These are phyloP conservation scores for Acipenser ruthenus DNA, from an alignment of 2,797 vertebrate species.

Conservation along the genomic window DNA sequence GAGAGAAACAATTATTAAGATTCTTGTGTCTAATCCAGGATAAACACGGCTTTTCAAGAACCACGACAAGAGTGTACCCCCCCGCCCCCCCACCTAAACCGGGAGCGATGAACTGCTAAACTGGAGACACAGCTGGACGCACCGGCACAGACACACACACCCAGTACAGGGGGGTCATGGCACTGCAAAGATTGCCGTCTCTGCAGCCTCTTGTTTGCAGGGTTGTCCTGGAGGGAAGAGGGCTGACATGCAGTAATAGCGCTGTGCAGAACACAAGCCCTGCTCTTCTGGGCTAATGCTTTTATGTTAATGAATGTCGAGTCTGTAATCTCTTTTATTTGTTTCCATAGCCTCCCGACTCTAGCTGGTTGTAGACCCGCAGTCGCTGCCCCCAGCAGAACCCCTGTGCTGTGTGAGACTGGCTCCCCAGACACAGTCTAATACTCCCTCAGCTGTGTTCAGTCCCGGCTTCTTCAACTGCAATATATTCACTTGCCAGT, in stretches of 20 bases:
- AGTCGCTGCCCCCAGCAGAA: too few relatives aligned
- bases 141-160: slow-evolving; percentile 35
- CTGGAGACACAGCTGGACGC: slow-evolving; percentile 54
- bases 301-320: slow-evolving; percentile 60
- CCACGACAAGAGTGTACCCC: slow-evolving; percentile 54
- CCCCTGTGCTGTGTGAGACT: too few relatives aligned
- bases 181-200: slow-evolving; percentile 30
- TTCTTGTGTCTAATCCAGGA: slow-evolving; percentile 81
- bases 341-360: slow-evolving; percentile 54
- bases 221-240: slow-evolving; percentile 26
- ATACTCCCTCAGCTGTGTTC: too few relatives aligned
- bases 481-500: too few relatives aligned
- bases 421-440: too few relatives aligned
- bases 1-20: slow-evolving; percentile 82
- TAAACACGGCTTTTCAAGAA: slow-evolving; percentile 81
- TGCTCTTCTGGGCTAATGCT: slow-evolving; percentile 55
- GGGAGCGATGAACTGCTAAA: slow-evolving; percentile 67
- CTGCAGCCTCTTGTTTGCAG: slow-evolving; percentile 40
- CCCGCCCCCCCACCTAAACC: slow-evolving; percentile 42
- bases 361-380: too few relatives aligned
- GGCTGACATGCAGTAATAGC: slow-evolving; percentile 25
- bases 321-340: slow-evolving; percentile 63
- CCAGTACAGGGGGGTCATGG: slow-evolving; percentile 36
- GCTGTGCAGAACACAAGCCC: slow-evolving; percentile 41
- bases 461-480: too few relatives aligned